phyloP scores from a whole-genome alignment of 2,113 vertebrate species.

The Sebastes fasciatus region DNA sequence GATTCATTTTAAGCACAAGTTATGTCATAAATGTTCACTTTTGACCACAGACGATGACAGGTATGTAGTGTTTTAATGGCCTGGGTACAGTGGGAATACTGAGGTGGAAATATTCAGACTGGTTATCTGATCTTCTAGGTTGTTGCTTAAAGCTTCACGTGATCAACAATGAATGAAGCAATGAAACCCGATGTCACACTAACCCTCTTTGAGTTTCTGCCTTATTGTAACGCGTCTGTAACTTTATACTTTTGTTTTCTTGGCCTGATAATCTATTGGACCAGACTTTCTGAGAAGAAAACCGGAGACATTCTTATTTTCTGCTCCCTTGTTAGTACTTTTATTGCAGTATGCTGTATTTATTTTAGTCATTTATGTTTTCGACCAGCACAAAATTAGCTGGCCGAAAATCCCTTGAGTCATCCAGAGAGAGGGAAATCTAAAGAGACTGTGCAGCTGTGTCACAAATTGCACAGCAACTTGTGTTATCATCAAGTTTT shows the following conservation, averaged over 20 bases:
- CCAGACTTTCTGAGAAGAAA: background rate
- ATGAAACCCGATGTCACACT: constrained; percentile 32
- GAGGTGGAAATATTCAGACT: background rate
- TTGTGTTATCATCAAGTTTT: background rate
- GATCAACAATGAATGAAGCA: constrained; percentile 42
- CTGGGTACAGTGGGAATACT: background rate
- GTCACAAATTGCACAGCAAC: background rate
- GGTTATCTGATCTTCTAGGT: constrained; percentile 17
- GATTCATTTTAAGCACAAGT: background rate
- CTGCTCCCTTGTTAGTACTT: background rate
- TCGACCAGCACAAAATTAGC: background rate
- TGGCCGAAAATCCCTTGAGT: constrained; percentile 5
- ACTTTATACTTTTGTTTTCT: constrained; percentile 34
- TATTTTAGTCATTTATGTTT: background rate
- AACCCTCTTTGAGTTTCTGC: constrained; percentile 22
- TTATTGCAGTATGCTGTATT: background rate
- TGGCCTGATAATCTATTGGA: constrained; percentile 15
- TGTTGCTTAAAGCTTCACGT: constrained; percentile 27
- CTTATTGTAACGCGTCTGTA: constrained; percentile 27
- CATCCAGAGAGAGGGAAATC: background rate
- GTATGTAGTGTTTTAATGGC: background rate
- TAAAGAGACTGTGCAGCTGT: background rate
- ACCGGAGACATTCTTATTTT: background rate
- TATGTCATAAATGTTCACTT: background rate
- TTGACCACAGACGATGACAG: background rate